Percentiles rank a stretch among this genome's conserved stretches.
Evolutionary conservation across 2,797 vertebrate species (phyloP).

Genomic region (Emys orbicularis): DNA sequence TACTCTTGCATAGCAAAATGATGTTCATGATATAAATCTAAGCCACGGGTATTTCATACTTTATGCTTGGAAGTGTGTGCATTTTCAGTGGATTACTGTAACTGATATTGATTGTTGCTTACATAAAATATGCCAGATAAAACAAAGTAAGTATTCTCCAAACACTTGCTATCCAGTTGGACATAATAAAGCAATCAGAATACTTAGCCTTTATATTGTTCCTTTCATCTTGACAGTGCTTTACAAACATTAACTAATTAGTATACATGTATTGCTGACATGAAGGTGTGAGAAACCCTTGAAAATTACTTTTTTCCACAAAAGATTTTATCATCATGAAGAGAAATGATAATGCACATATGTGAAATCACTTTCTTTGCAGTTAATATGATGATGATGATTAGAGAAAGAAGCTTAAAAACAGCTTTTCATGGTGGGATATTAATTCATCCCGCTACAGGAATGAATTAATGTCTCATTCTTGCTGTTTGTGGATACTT

Average conservation of each 20-base stretch:
- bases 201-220: not conserved
- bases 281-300: not conserved
- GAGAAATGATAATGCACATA: not conserved
- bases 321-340: conserved; percentile 26
- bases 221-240: not conserved
- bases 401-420: not conserved
- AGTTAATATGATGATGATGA: not conserved
- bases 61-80: conserved; percentile 25
- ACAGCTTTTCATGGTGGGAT: not conserved
- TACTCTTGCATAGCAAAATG: not conserved
- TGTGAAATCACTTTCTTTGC: not conserved
- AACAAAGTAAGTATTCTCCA: conserved; percentile 27
- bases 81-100: conserved; percentile 33
- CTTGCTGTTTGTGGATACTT: not conserved
- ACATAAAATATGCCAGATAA: conserved; percentile 3
- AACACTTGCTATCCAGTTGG: not conserved
- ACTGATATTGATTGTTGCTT: conserved; percentile 35
- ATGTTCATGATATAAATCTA: conserved; percentile 39
- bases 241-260: not conserved
- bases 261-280: not conserved
- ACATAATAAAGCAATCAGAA: not conserved
- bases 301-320: not conserved
- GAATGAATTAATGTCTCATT: not conserved
- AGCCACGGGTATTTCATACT: conserved; percentile 51
- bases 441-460: not conserved